Base-by-base conservation (phyloP, 2,797 vertebrate genomes). In the Rhabdomys pumilio region DNA sequence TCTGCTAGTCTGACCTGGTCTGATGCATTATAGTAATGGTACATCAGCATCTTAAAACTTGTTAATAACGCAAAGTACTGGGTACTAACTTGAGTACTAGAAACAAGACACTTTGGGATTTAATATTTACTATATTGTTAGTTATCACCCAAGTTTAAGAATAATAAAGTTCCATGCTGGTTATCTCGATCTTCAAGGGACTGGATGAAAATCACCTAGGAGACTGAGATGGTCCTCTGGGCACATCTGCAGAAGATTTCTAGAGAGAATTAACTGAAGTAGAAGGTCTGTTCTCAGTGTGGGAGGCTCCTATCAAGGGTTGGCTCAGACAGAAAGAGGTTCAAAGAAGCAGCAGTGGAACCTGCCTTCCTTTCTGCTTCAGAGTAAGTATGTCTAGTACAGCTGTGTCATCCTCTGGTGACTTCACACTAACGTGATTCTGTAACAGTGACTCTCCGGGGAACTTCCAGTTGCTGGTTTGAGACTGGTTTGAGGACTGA, bases 1-100 rank as follows among this genome's bases (percentile, higher is more conserved):
- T 61, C 38, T 88, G 72, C 67, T 20, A n/a, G 26, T 34, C 11
- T 87, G 20, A 12, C 20, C 47, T 69, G 63, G 38, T 81, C 55
- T 87, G 34, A 22, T 61, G 17, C 44, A 85, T 75, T 29, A 88
- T 67, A 76, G 20, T 53, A 79, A 14, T 47, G 24, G 38, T 87
- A 83, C 9, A n/a, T 13, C 10, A 89, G 38, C 72, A 65, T 79
- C 67, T 82, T 14, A 14, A 82, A 90, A 83, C 31, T 61, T 38
- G 55, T 63, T 89, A 53, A 73, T 93, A 95, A 93, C 63, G 65
- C 61, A 76, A 53, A 82, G 69, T 59, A 31, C 67, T 69, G 29
- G 44, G 38, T 7, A 91, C 17, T 50, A 19, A 84, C 61, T 15
- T 55, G 12, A 93, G 59, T 53, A 67, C 31, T 47, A 47, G 65